These are phyloP conservation scores for Hyppa rectilinea DNA, from an alignment of 2,888 invertebrate species.

Conservation along the genomic window DNA sequence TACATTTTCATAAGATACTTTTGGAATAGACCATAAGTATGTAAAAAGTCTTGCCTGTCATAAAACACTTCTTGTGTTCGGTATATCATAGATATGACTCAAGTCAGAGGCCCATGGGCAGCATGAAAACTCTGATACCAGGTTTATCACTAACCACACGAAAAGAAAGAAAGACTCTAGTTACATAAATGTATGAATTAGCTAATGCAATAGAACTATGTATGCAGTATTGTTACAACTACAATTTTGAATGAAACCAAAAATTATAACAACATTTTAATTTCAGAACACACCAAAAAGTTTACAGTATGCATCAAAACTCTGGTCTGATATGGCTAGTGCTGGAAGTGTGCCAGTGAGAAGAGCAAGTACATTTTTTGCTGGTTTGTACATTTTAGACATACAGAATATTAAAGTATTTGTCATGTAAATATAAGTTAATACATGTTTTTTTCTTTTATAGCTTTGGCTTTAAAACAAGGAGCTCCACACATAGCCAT, in stretches of 20 bases:
- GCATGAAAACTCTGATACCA: too few species aligned
- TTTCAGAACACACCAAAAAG: slow-evolving; percentile 93
- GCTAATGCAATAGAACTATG: not conserved
- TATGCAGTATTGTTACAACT: not conserved
- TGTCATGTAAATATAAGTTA: not conserved
- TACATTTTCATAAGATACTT: not conserved
- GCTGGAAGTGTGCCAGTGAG: slow-evolving; percentile 91
- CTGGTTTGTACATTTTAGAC: slow-evolving; percentile 78
- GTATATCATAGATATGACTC: not conserved
- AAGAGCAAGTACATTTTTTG: slow-evolving; percentile 92
- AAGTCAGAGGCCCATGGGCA: too few species aligned
- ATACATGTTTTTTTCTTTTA: slow-evolving; percentile 51
- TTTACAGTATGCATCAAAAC: slow-evolving; percentile 91
- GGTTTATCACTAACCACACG: too few species aligned
- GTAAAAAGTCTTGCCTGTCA: too few species aligned
- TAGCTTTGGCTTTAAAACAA: slow-evolving; percentile 92
- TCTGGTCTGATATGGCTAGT: slow-evolving; percentile 91
- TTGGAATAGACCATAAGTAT: not conserved
- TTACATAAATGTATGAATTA: not conserved
- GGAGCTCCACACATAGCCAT: slow-evolving; percentile 92
- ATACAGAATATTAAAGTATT: too few species aligned
- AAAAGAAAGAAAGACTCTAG: too few species aligned
- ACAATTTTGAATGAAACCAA: not conserved
- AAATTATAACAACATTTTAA: slow-evolving; percentile 15
- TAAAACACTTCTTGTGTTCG: not conserved